Percentiles rank a stretch among this genome's conserved stretches.
These are phyloP conservation scores for Diorhabda carinulata DNA, from an alignment of 1,140 invertebrate species.

Conservation along the genomic window DNA sequence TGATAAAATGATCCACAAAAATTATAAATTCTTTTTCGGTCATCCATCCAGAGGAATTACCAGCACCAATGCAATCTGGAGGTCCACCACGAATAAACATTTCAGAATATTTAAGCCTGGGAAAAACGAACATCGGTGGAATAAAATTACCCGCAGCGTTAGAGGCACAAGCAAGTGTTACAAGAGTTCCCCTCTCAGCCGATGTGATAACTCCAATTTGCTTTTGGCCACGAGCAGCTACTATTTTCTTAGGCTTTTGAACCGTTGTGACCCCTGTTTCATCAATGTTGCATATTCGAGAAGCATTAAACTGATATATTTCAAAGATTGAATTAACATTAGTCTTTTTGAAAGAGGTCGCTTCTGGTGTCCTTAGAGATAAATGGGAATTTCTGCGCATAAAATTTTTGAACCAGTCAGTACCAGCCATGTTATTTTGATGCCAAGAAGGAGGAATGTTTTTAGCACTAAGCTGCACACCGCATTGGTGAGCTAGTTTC, in stretches of 20 bases:
- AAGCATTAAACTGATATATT: constrained; percentile 18
- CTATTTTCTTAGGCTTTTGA: constrained; percentile 34
- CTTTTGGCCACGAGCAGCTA: constrained; percentile 37
- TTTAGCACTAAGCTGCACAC: constrained; percentile 19
- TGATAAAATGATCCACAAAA: constrained; percentile 38
- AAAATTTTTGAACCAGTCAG: constrained; percentile 33
- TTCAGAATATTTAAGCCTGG: constrained; percentile 26
- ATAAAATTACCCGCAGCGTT: constrained; percentile 39
- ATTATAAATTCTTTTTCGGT: constrained; percentile 34
- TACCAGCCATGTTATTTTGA: constrained; percentile 28
- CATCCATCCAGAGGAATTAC: constrained; percentile 39
- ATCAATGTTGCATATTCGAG: constrained; percentile 20
- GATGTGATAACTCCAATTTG: constrained; percentile 37
- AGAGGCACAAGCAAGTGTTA: constrained; percentile 31
- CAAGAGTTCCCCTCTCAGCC: constrained; percentile 38
- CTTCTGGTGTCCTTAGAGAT: constrained; percentile 35
- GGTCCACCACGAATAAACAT: constrained; percentile 35
- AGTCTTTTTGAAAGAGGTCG: constrained; percentile 24
- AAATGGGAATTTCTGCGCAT: constrained; percentile 32
- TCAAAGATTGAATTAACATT: constrained; percentile 16
- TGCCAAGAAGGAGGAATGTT: constrained; percentile 33
- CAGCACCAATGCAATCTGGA: constrained; percentile 33
- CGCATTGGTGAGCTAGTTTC: constrained; percentile 3
- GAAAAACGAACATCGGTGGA: constrained; percentile 41
- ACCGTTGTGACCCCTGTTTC: constrained; percentile 22